phyloP scores from a whole-genome alignment of 2,888 invertebrate species.

The Dolichopus griseipennis region DNA sequence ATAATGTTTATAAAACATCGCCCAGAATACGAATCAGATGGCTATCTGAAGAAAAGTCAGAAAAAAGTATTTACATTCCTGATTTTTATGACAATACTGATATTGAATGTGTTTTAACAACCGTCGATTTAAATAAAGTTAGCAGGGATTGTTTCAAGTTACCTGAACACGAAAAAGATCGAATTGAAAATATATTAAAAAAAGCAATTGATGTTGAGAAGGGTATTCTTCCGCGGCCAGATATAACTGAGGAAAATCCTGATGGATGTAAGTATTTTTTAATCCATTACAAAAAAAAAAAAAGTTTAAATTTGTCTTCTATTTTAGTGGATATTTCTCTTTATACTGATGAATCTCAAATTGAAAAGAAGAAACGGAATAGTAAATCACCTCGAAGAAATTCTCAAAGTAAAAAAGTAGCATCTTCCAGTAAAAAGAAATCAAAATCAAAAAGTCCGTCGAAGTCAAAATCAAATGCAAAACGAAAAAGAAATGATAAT shows the following conservation, averaged over 20 bases:
- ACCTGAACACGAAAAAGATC: slow-evolving; percentile 61
- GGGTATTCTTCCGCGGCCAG: slow-evolving; percentile 54
- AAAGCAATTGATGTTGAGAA: slow-evolving; percentile 75
- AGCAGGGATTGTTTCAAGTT: slow-evolving; percentile 63
- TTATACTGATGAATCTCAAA: slow-evolving; percentile 73
- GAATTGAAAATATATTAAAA: slow-evolving; percentile 74
- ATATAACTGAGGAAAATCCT: slow-evolving; percentile 73
- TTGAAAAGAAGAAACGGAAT: slow-evolving; percentile 47
- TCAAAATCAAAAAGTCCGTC: slow-evolving; percentile 21
- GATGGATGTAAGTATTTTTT: slow-evolving; percentile 62
- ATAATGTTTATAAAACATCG: slow-evolving; percentile 81
- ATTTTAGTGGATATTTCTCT: slow-evolving; percentile 70
- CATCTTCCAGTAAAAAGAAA: slow-evolving; percentile 14
- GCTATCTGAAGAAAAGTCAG: slow-evolving; percentile 57
- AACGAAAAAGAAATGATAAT: slow-evolving; percentile 23
- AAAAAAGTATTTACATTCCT: slow-evolving; percentile 63
- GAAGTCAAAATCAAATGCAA: neutral
- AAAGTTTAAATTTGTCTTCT: too few relatives aligned
- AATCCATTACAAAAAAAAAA: neutral
- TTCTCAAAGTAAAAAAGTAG: slow-evolving; percentile 12
- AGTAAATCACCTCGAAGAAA: neutral
- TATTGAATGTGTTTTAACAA: slow-evolving; percentile 84
- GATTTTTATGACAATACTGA: slow-evolving; percentile 86
- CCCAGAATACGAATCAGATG: slow-evolving; percentile 82
- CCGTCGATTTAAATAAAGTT: slow-evolving; percentile 65